Base-by-base conservation (phyloP, 1,140 invertebrate species). In the Penaeus japonicus region DNA sequence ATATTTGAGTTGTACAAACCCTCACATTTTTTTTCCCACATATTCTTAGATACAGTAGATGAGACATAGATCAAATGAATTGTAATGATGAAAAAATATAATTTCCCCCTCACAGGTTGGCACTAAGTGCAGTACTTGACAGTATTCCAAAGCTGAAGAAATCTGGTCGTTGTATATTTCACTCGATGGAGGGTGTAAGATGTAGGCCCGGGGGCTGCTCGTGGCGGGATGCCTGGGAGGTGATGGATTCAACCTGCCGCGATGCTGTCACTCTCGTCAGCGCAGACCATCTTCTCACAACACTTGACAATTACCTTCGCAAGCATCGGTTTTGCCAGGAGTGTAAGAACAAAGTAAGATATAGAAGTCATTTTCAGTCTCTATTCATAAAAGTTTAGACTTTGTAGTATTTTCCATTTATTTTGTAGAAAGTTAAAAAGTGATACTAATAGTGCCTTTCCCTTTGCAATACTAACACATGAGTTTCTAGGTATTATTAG, bases 201-300 rank as follows among this genome's bases (percentile, higher is more conserved):
- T 87, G 83, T 77, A 84, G 86, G 27, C 70, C 88, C 39, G 59
- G 85, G n/a, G 89, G 86, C n/a, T 65, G 80, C 39, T 85, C 90
- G 17, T 92, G 91, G 91, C 55, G 82, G 27, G 89, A 90, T 91
- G 95, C 97, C 0, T 98, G 97, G 97, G 96, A 97, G 89, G 95
- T 95, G 82, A 96, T 98, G 96, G 95, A 96, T 70, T 92, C 94
- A 32, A 95, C 96, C 70, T 98, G 97, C 91, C 94, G 96, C 83
- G 96, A 97, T 91, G 96, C 98, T 93, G 95, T 98, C 77, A 95
- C 97, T 57, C 94, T 97, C 22, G 96, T 98, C 85, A 96, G 98
- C 92, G 95, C 95, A 85, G 95, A 96, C 91, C 95, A 95, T 87
- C 93, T 98, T 84, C 95, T 97, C 90, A 95, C 95, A 85, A 98